Percentiles rank a stretch among this genome's conserved stretches.
Evolutionary conservation across 2,797 vertebrate species (phyloP).

Genomic region (Podargus strigoides): DNA sequence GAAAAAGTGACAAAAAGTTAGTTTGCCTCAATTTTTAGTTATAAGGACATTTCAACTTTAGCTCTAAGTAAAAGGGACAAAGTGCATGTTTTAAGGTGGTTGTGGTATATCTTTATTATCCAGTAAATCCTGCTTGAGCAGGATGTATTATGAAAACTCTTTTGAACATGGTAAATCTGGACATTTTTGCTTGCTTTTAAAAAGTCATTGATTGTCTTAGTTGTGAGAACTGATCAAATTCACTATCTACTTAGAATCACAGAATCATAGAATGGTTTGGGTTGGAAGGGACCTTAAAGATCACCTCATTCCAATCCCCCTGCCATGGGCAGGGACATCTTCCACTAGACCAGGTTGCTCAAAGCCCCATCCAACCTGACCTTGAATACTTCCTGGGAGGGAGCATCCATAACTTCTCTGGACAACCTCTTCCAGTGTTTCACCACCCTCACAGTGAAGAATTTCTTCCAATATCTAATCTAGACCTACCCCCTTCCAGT

Average conservation of each 20-base stretch:
- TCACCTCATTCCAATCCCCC: no score
- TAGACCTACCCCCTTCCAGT: no score
- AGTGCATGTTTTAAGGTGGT: background rate
- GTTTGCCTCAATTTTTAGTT: background rate
- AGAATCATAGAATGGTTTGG: no score
- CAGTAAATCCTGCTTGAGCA: background rate
- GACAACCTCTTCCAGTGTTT: no score
- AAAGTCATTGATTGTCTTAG: background rate
- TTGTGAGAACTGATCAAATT: background rate
- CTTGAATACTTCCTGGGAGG: no score
- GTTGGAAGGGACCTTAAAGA: no score
- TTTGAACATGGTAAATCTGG: background rate
- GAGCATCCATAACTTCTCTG: no score
- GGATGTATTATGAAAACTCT: background rate
- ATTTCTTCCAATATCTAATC: no score
- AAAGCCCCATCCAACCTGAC: no score
- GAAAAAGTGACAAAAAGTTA: background rate
- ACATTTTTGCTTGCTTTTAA: background rate
- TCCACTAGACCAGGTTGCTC: no score
- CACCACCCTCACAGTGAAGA: no score
- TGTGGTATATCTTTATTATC: background rate
- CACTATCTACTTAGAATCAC: background rate
- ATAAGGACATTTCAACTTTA: background rate
- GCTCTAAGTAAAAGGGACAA: background rate
- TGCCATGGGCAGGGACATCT: no score